Conservation (phyloP, 2,888 invertebrate species). For the Zhuqinia jingwanae region DNA sequence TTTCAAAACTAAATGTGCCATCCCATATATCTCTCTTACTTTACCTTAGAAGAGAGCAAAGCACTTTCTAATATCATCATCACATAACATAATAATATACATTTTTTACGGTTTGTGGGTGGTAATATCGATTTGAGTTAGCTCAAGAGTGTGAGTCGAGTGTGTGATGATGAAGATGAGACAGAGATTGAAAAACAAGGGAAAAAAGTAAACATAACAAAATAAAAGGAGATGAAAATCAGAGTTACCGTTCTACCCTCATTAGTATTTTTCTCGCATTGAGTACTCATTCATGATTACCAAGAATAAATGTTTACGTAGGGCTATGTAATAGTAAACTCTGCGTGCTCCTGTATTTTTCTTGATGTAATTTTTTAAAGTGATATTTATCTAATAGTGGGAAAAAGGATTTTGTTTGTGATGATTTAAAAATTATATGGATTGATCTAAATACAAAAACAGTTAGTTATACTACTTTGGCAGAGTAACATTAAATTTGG, state of each 20-base stretch:
- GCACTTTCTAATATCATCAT: neutral
- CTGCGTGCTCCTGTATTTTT: neutral
- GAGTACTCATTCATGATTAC: neutral
- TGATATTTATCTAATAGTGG: neutral
- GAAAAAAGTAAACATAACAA: neutral
- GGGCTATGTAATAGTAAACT: neutral
- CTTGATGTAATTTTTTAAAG: neutral
- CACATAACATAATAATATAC: neutral
- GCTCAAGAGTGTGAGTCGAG: neutral
- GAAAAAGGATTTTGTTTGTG: neutral
- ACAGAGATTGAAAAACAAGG: neutral
- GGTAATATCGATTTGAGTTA: neutral
- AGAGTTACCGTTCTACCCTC: conserved; percentile 41
- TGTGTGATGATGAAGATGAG: neutral
- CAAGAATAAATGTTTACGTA: neutral
- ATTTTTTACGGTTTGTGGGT: neutral
- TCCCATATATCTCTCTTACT: no score
- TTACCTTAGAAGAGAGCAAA: no score
- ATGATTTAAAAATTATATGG: no score
- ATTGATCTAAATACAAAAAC: neutral
- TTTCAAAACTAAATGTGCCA: no score
- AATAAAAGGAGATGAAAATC: conserved; percentile 36
- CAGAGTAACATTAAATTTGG: neutral
- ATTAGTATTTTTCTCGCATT: conserved; percentile 52
- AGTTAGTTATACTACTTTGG: neutral